phyloP scores from a whole-genome alignment of 2,113 vertebrate species.

The Cyanoliseus patagonus region DNA sequence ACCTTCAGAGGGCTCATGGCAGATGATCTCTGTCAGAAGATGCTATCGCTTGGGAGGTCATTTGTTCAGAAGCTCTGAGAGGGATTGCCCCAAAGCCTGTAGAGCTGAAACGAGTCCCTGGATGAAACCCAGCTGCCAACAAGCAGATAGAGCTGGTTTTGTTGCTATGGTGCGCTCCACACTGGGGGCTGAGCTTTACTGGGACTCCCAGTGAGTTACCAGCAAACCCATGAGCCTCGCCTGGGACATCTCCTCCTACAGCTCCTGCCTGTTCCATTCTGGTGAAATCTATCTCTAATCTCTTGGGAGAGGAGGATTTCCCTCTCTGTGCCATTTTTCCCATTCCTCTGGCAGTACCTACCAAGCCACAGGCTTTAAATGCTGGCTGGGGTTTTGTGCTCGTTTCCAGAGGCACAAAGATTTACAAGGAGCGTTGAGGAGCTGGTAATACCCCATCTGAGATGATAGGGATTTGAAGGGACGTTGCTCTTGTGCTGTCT shows the following conservation, averaged over 20 bases:
- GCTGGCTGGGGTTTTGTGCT: background rate
- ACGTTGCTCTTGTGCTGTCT: background rate
- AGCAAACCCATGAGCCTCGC: background rate
- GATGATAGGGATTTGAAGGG: background rate
- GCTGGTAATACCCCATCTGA: background rate
- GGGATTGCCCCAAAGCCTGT: background rate
- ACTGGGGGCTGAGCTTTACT: background rate
- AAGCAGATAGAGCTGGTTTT: background rate
- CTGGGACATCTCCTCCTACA: background rate
- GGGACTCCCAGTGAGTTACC: background rate
- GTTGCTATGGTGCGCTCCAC: background rate
- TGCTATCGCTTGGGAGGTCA: background rate
- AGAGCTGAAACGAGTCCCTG: background rate
- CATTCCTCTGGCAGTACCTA: background rate
- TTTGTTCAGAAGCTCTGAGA: background rate
- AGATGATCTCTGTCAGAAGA: background rate
- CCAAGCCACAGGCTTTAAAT: constrained; percentile 5
- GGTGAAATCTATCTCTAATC: background rate
- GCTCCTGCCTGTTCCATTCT: background rate
- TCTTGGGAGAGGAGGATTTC: background rate
- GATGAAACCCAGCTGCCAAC: background rate
- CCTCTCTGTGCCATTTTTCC: background rate
- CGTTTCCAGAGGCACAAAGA: background rate
- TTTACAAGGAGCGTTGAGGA: background rate
- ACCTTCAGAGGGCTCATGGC: background rate